A percentile compares a stretch with the other conserved stretches of the same genome.
Evolutionary conservation across 2,888 invertebrate genomes (phyloP).

Genomic region (Orthosia gothica): DNA sequence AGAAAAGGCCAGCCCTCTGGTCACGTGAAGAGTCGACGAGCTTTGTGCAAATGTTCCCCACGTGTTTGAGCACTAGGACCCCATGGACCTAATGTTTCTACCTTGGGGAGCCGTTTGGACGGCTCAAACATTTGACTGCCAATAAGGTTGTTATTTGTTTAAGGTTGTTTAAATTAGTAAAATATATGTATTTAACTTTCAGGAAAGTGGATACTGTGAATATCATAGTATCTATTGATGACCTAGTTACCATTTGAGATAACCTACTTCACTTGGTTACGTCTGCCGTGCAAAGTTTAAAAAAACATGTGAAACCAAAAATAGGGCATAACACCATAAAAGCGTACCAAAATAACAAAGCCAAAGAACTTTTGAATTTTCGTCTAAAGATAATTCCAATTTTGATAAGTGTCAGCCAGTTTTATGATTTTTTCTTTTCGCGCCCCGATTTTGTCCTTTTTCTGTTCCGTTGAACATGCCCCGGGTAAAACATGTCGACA

Average conservation of each 20-base stretch:
- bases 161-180: too few species aligned
- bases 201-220: slow-evolving; percentile 15
- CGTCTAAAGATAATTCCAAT: slow-evolving; percentile 32
- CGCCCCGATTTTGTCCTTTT: slow-evolving; percentile 20
- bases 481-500: slow-evolving; percentile 37
- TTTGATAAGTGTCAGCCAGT: slow-evolving; percentile 13
- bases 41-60: too few species aligned
- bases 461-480: slow-evolving; percentile 21
- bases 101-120: too few species aligned
- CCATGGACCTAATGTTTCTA: too few species aligned
- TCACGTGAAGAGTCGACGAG: too few species aligned
- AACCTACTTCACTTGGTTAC: slow-evolving; percentile 30
- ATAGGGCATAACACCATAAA: neutral
- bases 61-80: too few species aligned
- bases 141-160: too few species aligned
- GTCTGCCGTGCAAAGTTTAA: neutral
- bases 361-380: slow-evolving; percentile 7
- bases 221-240: slow-evolving; percentile 8
- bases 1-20: too few species aligned
- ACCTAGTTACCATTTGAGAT: slow-evolving; percentile 29
- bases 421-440: slow-evolving; percentile 13
- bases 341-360: neutral
- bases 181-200: neutral
- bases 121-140: too few species aligned
- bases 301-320: slow-evolving; percentile 2